Percentiles rank a stretch among this genome's conserved stretches.
Evolutionary conservation across 2,113 vertebrate genomes (phyloP).

Genomic region (Trochalopteron elliotii): DNA sequence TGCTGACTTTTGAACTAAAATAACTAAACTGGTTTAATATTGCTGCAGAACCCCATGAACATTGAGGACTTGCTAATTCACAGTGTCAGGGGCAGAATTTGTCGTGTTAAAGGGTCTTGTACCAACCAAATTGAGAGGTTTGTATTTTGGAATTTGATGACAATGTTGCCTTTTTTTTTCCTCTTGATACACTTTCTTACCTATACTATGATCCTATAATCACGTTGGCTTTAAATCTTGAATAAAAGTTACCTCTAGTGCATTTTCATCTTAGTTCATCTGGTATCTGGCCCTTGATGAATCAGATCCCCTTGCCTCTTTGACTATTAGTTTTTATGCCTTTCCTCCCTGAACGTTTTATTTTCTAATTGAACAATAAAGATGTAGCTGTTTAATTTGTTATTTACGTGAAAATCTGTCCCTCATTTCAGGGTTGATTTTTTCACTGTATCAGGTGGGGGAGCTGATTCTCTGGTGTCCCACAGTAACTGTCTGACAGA

Average conservation of each 20-base stretch:
- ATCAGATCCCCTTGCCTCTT: not conserved
- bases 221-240: not conserved
- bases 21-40: not conserved
- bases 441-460: not conserved
- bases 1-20: not conserved
- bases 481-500: not conserved
- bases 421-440: not conserved
- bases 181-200: not conserved
- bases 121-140: not conserved
- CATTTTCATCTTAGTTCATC: not conserved
- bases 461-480: not conserved
- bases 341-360: not conserved
- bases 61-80: not conserved
- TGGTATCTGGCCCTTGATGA: not conserved
- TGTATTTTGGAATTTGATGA: not conserved
- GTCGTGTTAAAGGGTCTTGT: not conserved
- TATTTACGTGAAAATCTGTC: not conserved
- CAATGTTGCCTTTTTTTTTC: not conserved
- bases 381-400: not conserved
- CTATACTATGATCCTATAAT: rapidly evolving
- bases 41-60: not conserved
- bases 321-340: not conserved
- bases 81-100: not conserved
- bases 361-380: not conserved
- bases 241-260: not conserved